Evolutionary conservation across 2,797 vertebrate genomes (phyloP).

Genomic region (Artibeus jamaicensis): DNA sequence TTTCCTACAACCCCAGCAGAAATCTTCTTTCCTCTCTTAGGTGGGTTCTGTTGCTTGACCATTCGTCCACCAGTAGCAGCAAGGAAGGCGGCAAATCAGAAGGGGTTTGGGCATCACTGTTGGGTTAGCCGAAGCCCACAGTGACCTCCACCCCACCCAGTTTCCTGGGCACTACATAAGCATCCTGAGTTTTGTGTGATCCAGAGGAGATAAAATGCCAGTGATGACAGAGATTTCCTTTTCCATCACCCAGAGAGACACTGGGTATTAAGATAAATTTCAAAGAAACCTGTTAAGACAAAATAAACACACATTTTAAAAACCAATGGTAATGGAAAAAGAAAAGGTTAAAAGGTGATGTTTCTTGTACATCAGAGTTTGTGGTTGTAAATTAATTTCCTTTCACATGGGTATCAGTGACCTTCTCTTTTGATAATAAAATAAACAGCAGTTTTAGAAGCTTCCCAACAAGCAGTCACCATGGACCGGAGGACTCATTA

Average conservation of each 20-base stretch:
- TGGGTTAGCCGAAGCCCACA: not conserved
- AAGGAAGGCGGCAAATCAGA: not conserved
- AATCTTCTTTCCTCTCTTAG: not conserved
- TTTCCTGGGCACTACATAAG: not conserved
- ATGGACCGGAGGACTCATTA: not conserved
- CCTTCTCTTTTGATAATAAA: not conserved
- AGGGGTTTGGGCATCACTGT: not conserved
- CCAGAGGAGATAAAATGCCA: not conserved
- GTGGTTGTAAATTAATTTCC: not conserved
- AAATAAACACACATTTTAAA: not conserved
- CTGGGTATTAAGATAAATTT: not conserved
- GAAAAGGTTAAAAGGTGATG: not conserved
- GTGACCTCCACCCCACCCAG: not conserved
- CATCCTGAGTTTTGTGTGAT: not conserved
- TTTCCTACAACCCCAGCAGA: not conserved
- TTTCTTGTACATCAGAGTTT: not conserved
- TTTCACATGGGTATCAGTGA: not conserved
- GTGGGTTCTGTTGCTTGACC: not conserved
- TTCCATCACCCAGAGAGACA: not conserved
- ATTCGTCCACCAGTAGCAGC: not conserved
- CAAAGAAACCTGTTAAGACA: not conserved
- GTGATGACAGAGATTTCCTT: not conserved
- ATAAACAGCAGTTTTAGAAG: not conserved
- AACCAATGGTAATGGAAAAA: not conserved
- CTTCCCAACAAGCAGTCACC: not conserved